phyloP scores from a whole-genome alignment of 1,140 invertebrate genomes.

The Lanistes nyassanus region DNA sequence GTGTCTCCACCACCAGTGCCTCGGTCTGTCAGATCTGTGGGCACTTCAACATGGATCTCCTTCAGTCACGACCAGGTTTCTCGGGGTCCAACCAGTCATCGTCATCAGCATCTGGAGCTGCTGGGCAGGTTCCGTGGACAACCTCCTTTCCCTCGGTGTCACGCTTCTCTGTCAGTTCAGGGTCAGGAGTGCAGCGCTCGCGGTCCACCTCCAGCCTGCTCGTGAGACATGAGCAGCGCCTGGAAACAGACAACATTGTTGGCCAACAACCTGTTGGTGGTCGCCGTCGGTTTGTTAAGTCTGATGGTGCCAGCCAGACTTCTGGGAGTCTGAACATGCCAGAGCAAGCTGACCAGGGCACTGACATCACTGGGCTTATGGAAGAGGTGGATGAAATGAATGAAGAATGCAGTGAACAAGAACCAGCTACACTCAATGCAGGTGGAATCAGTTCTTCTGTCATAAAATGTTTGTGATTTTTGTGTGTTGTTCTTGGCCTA shows the following conservation, averaged over 20 bases:
- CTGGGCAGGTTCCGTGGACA: background rate
- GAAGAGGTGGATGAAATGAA: background rate
- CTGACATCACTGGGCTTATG: constrained; percentile 36
- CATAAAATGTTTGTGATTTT: too few relatives aligned
- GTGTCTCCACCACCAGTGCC: too few relatives aligned
- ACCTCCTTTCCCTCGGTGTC: background rate
- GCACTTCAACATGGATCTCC: constrained; percentile 5
- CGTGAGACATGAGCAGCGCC: background rate
- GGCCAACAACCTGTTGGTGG: background rate
- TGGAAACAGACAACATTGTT: background rate
- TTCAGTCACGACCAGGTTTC: background rate
- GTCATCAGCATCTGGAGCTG: background rate
- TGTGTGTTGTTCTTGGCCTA: too few relatives aligned
- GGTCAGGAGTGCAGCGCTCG: background rate
- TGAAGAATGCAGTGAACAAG: background rate
- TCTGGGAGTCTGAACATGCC: constrained; percentile 33
- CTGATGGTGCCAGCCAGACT: constrained; percentile 40
- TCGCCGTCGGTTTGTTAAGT: background rate
- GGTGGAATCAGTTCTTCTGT: too few relatives aligned
- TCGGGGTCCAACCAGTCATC: background rate
- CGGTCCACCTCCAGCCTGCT: background rate
- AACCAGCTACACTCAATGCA: background rate
- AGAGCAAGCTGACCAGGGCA: constrained; percentile 35
- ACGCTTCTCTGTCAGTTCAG: background rate
- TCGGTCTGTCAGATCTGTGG: background rate